A percentile compares a stretch with the other conserved stretches of the same genome.
Conservation (phyloP, 2,113 vertebrate species). For the Campylomormyrus tamandua region DNA sequence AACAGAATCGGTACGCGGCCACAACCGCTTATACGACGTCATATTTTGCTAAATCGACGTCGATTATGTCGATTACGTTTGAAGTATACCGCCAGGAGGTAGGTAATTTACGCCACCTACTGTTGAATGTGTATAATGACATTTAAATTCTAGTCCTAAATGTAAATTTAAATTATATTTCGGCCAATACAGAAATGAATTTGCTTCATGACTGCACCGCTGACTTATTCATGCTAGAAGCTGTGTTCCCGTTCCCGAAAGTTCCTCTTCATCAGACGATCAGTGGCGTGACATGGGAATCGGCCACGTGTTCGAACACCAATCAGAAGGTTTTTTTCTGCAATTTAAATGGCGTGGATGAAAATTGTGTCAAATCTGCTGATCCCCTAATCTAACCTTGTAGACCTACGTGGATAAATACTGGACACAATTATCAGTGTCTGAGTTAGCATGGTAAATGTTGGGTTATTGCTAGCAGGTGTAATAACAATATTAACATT, state of each 20-base stretch:
- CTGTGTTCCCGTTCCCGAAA: neutral
- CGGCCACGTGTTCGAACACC: neutral
- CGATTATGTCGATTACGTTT: neutral
- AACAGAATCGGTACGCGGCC: neutral
- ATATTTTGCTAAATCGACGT: neutral
- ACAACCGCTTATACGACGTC: neutral
- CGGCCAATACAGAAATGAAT: neutral
- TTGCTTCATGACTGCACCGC: neutral
- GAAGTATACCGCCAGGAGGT: neutral
- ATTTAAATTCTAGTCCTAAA: neutral
- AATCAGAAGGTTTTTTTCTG: neutral
- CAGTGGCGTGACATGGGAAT: neutral
- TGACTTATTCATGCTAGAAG: neutral
- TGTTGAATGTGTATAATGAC: neutral
- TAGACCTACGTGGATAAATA: neutral
- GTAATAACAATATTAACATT: neutral
- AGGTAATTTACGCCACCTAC: neutral
- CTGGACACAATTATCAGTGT: neutral
- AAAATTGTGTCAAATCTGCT: neutral
- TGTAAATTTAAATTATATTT: neutral
- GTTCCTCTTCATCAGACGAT: neutral
- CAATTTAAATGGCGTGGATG: neutral
- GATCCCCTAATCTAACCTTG: neutral
- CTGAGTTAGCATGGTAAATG: neutral
- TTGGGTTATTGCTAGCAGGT: neutral